phyloP scores from a whole-genome alignment of 2,797 vertebrate species.

The Odontamblyopus rebecca region DNA sequence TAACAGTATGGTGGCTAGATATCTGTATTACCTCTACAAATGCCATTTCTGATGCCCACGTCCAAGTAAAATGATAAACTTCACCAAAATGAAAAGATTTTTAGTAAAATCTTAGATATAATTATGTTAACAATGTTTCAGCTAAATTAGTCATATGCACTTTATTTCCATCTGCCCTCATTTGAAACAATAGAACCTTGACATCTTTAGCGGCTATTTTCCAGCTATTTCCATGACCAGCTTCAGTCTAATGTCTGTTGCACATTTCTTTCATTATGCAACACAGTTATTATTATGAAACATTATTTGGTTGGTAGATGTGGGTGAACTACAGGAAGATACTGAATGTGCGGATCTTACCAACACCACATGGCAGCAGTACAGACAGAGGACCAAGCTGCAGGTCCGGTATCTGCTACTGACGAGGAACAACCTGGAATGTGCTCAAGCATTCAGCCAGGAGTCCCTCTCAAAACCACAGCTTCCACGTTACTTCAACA shows the following conservation, averaged over 20 bases:
- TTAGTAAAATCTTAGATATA: no score
- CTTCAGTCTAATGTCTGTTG: neutral
- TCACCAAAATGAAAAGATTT: no score
- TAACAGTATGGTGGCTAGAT: no score
- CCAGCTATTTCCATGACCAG: neutral
- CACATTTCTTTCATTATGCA: neutral
- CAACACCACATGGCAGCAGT: conserved; percentile 69
- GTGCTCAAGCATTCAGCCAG: conserved; percentile 76
- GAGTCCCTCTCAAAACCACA: conserved; percentile 54
- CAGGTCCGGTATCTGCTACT: conserved; percentile 87
- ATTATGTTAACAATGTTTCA: no score
- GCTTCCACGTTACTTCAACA: conserved; percentile 76
- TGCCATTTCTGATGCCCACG: no score
- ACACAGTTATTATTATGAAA: neutral
- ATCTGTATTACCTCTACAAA: no score
- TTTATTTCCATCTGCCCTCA: neutral
- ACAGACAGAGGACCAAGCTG: conserved; percentile 70
- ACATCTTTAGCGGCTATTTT: neutral
- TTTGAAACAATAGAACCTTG: neutral
- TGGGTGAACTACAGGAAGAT: conserved; percentile 1
- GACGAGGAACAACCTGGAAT: conserved; percentile 75
- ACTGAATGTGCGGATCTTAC: conserved; percentile 83
- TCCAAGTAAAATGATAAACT: no score
- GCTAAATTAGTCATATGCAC: no score
- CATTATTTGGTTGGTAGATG: conserved; percentile 52